These are phyloP conservation scores for Dryomyza anilis DNA, from an alignment of 2,888 invertebrate genomes.

Conservation along the genomic window DNA sequence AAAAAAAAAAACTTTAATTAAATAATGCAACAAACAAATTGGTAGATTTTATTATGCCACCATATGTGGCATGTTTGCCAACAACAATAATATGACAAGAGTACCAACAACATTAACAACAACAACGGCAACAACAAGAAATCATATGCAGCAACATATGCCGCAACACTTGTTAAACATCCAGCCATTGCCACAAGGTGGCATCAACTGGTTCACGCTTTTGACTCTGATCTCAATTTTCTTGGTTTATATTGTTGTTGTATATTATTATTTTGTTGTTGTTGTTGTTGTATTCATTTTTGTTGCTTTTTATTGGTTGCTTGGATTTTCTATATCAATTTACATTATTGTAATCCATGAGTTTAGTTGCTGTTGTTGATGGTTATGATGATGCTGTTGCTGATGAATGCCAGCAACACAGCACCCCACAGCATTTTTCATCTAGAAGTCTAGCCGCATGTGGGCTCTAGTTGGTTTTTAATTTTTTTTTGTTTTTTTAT, in stretches of 20 bases:
- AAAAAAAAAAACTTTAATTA: background rate
- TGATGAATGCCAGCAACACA: too few species aligned
- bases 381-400: too few species aligned
- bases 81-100: too few species aligned
- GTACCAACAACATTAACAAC: background rate
- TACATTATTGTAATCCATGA: conserved; percentile 4
- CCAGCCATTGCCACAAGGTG: background rate
- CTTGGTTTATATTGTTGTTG: background rate
- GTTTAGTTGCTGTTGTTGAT: too few species aligned
- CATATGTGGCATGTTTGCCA: background rate
- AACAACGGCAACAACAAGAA: background rate
- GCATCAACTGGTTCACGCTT: conserved; percentile 16
- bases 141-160: background rate
- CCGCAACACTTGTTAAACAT: background rate
- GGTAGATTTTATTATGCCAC: background rate
- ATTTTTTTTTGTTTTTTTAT: too few species aligned
- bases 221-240: conserved; percentile 19
- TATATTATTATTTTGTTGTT: background rate
- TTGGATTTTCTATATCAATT: conserved; percentile 1
- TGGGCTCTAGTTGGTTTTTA: too few species aligned
- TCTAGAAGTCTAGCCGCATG: too few species aligned
- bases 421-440: too few species aligned
- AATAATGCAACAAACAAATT: background rate
- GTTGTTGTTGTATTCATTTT: background rate
- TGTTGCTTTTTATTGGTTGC: background rate